phyloP scores from a whole-genome alignment of 1,140 invertebrate species.

The Zeugodacus cucurbitae region DNA sequence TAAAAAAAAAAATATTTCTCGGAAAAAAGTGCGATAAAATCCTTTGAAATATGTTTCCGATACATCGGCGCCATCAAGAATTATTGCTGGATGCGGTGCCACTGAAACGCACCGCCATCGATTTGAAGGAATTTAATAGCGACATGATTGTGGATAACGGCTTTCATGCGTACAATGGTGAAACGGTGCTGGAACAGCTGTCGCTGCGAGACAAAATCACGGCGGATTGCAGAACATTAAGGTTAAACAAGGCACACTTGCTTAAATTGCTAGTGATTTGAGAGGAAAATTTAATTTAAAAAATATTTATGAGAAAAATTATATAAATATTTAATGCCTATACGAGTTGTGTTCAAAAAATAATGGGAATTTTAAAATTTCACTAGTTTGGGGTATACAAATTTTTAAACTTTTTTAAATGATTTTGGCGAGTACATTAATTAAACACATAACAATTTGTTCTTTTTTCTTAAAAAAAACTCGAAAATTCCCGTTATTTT shows the following conservation, averaged over 20 bases:
- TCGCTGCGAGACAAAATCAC: slow-evolving; percentile 41
- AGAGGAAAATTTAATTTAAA: no score
- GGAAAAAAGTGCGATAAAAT: background rate
- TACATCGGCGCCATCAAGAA: slow-evolving; percentile 39
- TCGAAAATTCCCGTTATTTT: no score
- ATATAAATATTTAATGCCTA: background rate
- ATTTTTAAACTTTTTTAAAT: no score
- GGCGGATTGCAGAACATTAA: slow-evolving; percentile 44
- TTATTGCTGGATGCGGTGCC: slow-evolving; percentile 46
- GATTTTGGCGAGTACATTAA: no score
- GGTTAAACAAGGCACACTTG: slow-evolving; percentile 40
- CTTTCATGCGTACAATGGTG: slow-evolving; percentile 15
- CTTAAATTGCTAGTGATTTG: no score
- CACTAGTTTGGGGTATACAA: no score
- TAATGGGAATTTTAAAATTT: no score
- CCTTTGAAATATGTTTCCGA: slow-evolving; percentile 49
- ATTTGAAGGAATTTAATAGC: slow-evolving; percentile 52
- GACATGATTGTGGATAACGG: background rate
- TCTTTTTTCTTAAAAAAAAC: no score
- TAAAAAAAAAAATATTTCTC: slow-evolving; percentile 6
- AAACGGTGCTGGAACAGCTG: slow-evolving; percentile 17
- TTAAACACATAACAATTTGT: no score
- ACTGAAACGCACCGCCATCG: slow-evolving; percentile 46
- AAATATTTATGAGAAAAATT: background rate
- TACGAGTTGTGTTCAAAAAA: no score